Evolutionary conservation across 2,113 vertebrate species (phyloP).

Genomic region (Silurus glanis): DNA sequence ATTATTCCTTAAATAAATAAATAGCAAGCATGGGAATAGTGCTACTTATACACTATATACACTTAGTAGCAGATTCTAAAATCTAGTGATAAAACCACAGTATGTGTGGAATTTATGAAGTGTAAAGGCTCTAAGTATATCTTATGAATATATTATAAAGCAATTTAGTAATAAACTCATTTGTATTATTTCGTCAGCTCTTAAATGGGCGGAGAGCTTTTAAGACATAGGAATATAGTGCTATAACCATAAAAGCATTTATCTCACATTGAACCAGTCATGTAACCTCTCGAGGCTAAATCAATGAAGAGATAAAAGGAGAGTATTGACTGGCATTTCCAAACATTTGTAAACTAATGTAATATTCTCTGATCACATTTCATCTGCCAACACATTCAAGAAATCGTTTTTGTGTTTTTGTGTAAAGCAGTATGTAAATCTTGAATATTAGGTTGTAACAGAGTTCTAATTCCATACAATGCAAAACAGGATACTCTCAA

Average conservation of each 20-base stretch:
- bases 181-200: neutral
- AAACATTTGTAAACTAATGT: conserved; percentile 25
- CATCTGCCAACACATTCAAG: neutral
- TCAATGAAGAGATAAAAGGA: conserved; percentile 48
- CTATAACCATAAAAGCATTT: conserved; percentile 7
- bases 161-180: neutral
- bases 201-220: conserved; percentile 1
- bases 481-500: neutral
- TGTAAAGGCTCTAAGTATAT: neutral
- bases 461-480: neutral
- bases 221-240: neutral
- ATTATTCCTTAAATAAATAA: conserved; percentile 8
- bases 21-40: neutral
- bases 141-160: conserved; percentile 26
- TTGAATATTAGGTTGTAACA: neutral
- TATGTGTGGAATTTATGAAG: neutral
- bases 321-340: conserved; percentile 44
- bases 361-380: conserved; percentile 21
- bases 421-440: neutral
- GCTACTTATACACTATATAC: neutral
- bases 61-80: conserved; percentile 4
- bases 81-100: neutral
- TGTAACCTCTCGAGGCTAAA: conserved; percentile 32
- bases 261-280: neutral
- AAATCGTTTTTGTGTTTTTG: neutral